Percentiles rank a stretch among this genome's conserved stretches.
These are phyloP conservation scores for Pseudochromis fuscus DNA, from an alignment of 2,797 vertebrate species.

Conservation along the genomic window DNA sequence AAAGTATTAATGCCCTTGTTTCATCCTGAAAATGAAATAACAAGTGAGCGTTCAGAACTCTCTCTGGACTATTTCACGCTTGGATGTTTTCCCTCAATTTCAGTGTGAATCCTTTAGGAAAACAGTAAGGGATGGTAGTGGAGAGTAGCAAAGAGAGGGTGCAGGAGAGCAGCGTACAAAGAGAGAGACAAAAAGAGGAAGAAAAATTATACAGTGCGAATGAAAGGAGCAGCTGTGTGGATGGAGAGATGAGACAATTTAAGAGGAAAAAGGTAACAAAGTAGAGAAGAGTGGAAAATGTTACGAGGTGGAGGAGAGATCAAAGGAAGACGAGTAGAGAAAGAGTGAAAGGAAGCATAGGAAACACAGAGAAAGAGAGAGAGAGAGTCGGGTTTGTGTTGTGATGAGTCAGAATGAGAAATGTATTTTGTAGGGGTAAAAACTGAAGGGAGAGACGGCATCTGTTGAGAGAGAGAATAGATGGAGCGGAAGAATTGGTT, in stretches of 20 bases:
- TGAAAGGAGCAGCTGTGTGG: slow-evolving; percentile 20
- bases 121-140: slow-evolving; percentile 60
- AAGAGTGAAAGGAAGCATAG: not conserved
- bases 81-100: slow-evolving; percentile 82
- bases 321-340: not conserved
- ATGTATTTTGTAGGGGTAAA: slow-evolving; percentile 40
- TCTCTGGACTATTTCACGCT: slow-evolving; percentile 83
- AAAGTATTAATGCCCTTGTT: slow-evolving; percentile 82
- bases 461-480: slow-evolving; percentile 33
- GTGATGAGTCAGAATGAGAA: slow-evolving; percentile 41
- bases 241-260: slow-evolving; percentile 35
- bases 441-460: slow-evolving; percentile 17
- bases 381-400: slow-evolving; percentile 8
- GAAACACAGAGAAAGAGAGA: not conserved
- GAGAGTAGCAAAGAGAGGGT: slow-evolving; percentile 39
- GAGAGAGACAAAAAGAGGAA: slow-evolving; percentile 39
- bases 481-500: slow-evolving; percentile 44
- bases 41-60: slow-evolving; percentile 74
- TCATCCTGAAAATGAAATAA: slow-evolving; percentile 81
- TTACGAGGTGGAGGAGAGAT: slow-evolving; percentile 14
- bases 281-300: not conserved
- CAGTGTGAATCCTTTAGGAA: slow-evolving; percentile 73
- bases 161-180: slow-evolving; percentile 34
- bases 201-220: slow-evolving; percentile 49
- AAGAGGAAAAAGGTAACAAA: not conserved